These are phyloP conservation scores for Amphiduros pacificus DNA, from an alignment of 2,888 invertebrate species.

Conservation along the genomic window DNA sequence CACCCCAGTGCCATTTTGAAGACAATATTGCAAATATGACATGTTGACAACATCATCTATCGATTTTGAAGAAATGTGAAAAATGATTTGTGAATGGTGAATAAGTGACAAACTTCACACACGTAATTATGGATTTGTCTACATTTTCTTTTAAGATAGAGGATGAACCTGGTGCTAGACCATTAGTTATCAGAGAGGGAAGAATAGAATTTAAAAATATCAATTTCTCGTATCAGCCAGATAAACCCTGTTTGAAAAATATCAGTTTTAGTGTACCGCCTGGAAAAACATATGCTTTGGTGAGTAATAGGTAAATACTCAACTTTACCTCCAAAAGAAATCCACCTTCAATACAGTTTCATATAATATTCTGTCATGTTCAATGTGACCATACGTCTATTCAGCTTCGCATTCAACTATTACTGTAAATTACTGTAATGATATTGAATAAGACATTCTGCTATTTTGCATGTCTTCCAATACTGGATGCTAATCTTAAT, in stretches of 20 bases:
- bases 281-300: conserved; percentile 74
- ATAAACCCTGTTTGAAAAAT: conserved; percentile 36
- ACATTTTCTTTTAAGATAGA: conserved; percentile 16
- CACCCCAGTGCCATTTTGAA: neutral
- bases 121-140: too few species aligned
- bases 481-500: neutral
- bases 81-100: too few species aligned
- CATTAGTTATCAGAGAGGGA: conserved; percentile 67
- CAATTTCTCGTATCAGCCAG: conserved; percentile 74
- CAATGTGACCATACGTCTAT: too few species aligned
- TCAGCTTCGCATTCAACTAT: too few species aligned
- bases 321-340: too few species aligned
- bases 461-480: neutral
- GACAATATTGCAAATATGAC: conserved; percentile 69
- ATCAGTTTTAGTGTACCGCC: conserved; percentile 67
- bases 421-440: too few species aligned
- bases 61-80: neutral
- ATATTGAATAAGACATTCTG: too few species aligned
- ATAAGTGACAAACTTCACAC: too few species aligned
- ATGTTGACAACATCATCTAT: neutral
- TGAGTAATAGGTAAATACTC: conserved; percentile 28
- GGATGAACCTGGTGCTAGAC: conserved; percentile 66
- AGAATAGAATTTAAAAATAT: conserved; percentile 83
- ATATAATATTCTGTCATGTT: too few species aligned
- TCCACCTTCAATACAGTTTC: too few species aligned